A percentile compares a stretch with the other conserved stretches of the same genome.
phyloP scores from a whole-genome alignment of 2,888 invertebrate genomes.

The Drosophila mercatorum region DNA sequence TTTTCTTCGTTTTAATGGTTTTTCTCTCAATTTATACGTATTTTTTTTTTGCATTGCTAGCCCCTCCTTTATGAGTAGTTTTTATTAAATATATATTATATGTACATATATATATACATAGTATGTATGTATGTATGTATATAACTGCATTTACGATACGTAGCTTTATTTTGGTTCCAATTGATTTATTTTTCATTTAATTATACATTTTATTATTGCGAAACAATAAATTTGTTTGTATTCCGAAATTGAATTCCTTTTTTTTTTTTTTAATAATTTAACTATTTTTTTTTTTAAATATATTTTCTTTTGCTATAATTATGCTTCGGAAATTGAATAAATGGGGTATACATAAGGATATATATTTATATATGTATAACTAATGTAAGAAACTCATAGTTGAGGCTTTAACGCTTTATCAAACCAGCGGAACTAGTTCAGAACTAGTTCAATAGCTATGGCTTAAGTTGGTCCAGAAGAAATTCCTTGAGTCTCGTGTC shows the following conservation, averaged over 20 bases:
- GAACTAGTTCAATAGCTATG: neutral
- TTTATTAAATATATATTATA: neutral
- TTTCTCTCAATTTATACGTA: constrained; percentile 6
- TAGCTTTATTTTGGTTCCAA: constrained; percentile 15
- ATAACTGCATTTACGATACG: neutral
- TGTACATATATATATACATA: neutral
- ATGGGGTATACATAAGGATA: neutral
- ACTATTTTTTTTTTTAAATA: neutral
- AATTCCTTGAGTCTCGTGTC: neutral
- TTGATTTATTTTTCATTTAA: constrained; percentile 20
- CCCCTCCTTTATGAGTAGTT: neutral
- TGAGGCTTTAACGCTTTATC: neutral
- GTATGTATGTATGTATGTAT: neutral
- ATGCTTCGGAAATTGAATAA: neutral
- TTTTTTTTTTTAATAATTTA: neutral
- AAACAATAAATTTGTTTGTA: constrained; percentile 8
- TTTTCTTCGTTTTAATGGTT: constrained; percentile 1
- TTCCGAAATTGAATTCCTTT: neutral
- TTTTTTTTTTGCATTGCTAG: neutral
- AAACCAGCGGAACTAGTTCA: neutral
- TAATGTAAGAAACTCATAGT: neutral
- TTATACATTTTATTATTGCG: constrained; percentile 9
- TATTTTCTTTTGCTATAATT: neutral
- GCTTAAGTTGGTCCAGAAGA: neutral
- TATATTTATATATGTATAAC: neutral